These are phyloP conservation scores for Pipistrellus nathusii DNA, from an alignment of 2,797 vertebrate genomes.

Conservation along the genomic window DNA sequence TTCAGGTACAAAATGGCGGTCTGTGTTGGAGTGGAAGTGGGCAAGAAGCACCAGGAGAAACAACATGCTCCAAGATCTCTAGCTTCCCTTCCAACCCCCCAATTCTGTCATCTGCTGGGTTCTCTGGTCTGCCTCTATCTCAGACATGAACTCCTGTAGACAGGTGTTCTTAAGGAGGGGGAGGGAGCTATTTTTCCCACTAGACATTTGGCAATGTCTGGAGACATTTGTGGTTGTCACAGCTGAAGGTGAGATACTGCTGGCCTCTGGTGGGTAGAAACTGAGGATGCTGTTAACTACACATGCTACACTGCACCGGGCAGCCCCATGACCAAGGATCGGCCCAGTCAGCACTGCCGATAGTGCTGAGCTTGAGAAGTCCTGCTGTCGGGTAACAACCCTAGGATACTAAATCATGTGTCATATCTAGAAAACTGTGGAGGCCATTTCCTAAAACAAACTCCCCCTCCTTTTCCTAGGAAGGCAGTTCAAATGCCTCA, in stretches of 20 bases:
- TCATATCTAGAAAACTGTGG: neutral
- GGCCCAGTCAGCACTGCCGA: neutral
- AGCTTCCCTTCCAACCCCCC: neutral
- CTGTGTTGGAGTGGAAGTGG: neutral
- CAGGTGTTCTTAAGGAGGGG: neutral
- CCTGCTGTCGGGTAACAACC: neutral
- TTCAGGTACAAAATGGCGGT: neutral
- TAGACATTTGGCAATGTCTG: neutral
- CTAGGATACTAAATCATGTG: neutral
- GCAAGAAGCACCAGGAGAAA: too few species aligned
- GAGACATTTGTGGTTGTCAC: neutral
- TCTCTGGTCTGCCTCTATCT: neutral
- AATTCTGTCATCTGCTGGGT: neutral
- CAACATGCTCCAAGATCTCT: fast-evolving
- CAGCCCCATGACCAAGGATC: neutral
- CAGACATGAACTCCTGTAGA: neutral
- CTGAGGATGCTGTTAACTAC: neutral
- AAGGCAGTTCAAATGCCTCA: neutral
- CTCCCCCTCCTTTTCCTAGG: neutral
- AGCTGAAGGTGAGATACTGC: fast-evolving
- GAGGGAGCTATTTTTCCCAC: neutral
- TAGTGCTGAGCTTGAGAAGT: neutral
- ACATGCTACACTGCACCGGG: neutral
- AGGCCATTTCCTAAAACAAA: neutral
- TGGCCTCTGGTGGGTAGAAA: neutral